Conservation (phyloP, 2,113 vertebrate species). For the Pelecanoides urinatrix region DNA sequence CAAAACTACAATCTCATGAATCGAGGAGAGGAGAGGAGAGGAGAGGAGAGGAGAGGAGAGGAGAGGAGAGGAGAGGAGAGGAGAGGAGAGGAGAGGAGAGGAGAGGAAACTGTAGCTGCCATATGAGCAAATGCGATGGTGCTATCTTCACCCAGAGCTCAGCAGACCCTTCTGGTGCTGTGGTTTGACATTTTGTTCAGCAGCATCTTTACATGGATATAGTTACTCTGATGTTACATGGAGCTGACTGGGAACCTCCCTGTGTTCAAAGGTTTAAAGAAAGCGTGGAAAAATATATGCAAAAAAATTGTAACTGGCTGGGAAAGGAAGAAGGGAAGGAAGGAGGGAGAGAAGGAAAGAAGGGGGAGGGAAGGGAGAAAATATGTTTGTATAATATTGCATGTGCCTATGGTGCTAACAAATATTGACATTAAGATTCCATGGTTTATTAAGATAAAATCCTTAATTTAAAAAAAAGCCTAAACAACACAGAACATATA, state of each 20-base stretch:
- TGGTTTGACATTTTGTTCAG: neutral
- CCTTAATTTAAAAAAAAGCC: neutral
- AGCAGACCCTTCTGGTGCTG: neutral
- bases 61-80: neutral
- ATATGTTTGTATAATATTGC: neutral
- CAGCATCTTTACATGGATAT: neutral
- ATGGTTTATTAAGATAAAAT: neutral
- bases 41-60: too few species aligned
- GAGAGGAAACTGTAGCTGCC: neutral
- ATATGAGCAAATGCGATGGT: neutral
- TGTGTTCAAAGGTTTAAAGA: neutral
- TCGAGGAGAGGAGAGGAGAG: neutral
- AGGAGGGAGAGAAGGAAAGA: neutral
- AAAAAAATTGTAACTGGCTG: neutral
- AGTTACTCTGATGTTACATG: fast-evolving
- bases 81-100: neutral
- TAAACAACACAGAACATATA: neutral
- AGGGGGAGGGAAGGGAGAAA: neutral
- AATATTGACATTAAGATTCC: neutral
- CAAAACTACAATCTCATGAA: neutral
- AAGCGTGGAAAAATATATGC: neutral
- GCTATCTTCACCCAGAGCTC: neutral
- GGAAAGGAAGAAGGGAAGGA: neutral
- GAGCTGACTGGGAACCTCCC: neutral
- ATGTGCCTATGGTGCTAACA: neutral